Conservation (phyloP, 2,888 invertebrate species). For the Minunthozetes semirufus region DNA sequence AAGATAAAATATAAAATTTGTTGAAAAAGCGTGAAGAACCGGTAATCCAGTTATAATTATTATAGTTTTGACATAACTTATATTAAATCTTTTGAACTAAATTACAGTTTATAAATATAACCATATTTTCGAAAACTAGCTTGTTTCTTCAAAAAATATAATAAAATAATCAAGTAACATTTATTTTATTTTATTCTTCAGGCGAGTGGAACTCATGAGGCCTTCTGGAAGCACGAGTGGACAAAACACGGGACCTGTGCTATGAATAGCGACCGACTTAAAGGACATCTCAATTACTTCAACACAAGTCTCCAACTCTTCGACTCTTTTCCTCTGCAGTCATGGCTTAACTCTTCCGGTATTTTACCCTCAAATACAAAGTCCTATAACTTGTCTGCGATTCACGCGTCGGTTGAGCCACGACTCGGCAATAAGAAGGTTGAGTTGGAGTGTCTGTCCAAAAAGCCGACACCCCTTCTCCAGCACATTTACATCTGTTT, state of each 20-base stretch:
- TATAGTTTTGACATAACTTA: too few species aligned
- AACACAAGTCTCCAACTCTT: background rate
- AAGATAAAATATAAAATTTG: too few species aligned
- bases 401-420: background rate
- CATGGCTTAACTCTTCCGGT: background rate
- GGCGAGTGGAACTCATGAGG: slow-evolving; percentile 10
- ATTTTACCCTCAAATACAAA: background rate
- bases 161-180: too few species aligned
- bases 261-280: background rate
- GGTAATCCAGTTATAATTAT: too few species aligned
- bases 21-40: too few species aligned
- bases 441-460: background rate
- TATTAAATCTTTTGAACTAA: too few species aligned
- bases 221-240: slow-evolving; percentile 35
- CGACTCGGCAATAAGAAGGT: background rate
- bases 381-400: background rate
- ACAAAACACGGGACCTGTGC: slow-evolving; percentile 34
- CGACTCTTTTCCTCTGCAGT: background rate
- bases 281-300: slow-evolving; percentile 7
- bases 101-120: too few species aligned
- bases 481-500: background rate
- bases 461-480: background rate
- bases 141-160: too few species aligned
- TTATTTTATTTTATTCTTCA: too few species aligned
- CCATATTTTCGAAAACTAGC: too few species aligned